Evolutionary conservation across 2,888 invertebrate species (phyloP).

Genomic region (Dasypolia templi): DNA sequence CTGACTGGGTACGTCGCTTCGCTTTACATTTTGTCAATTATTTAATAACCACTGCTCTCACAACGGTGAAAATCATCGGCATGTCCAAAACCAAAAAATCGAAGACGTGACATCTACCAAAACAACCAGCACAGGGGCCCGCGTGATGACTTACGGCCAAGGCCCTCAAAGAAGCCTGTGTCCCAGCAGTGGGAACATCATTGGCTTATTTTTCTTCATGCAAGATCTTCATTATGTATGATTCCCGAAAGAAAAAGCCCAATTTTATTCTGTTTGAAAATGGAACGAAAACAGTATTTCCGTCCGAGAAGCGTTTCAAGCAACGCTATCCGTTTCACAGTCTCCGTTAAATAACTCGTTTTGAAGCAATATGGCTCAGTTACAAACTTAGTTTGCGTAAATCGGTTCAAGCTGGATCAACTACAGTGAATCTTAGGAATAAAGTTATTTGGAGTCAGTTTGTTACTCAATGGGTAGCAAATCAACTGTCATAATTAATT

Average conservation of each 20-base stretch:
- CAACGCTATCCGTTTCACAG: conserved; percentile 11
- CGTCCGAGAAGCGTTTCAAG: not conserved
- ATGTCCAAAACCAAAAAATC: too few relatives aligned
- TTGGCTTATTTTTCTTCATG: not conserved
- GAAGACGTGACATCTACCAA: too few relatives aligned
- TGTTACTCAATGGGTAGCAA: conserved; percentile 3
- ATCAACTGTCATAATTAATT: not conserved
- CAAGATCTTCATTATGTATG: not conserved
- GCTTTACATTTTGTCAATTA: too few relatives aligned
- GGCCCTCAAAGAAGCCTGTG: too few relatives aligned
- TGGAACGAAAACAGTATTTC: not conserved
- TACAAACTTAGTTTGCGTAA: conserved; percentile 41
- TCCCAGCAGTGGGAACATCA: too few relatives aligned
- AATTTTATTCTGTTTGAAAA: not conserved
- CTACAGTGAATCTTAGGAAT: conserved; percentile 17
- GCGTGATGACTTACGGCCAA: too few relatives aligned
- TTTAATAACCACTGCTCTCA: too few relatives aligned
- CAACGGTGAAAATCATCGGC: too few relatives aligned
- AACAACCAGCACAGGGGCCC: too few relatives aligned
- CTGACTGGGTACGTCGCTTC: too few relatives aligned
- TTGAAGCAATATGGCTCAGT: conserved; percentile 47
- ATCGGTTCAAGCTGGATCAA: conserved; percentile 40
- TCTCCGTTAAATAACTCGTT: conserved; percentile 17
- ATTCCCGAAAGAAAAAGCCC: not conserved
- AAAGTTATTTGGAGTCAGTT: conserved; percentile 14